Percentiles rank a stretch among this genome's conserved stretches.
Conservation (phyloP, 1,140 invertebrate species). For the Drosophila lowei region DNA sequence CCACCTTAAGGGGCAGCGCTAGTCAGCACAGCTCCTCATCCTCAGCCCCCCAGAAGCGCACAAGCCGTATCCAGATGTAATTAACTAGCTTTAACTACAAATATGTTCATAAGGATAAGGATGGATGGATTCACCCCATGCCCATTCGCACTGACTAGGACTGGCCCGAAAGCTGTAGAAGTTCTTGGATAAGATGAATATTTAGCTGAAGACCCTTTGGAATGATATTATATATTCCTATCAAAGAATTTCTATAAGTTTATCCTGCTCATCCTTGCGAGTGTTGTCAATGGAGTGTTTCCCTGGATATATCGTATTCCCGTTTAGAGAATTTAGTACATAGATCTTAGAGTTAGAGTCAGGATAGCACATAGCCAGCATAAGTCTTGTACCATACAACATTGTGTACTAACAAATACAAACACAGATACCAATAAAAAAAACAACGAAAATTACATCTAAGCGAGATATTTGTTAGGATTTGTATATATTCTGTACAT, state of each 20-base stretch:
- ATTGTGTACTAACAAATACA: slow-evolving; percentile 46
- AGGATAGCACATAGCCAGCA: slow-evolving; percentile 52
- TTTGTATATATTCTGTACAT: slow-evolving; percentile 27
- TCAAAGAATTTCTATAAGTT: slow-evolving; percentile 2
- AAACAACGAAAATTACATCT: slow-evolving; percentile 31
- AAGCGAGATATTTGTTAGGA: slow-evolving; percentile 3
- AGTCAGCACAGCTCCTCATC: slow-evolving; percentile 9
- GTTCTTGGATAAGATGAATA: slow-evolving; percentile 13
- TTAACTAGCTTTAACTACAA: slow-evolving; percentile 76
- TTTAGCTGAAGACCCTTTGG: neutral
- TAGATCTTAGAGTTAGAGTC: slow-evolving; percentile 53
- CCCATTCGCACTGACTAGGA: neutral
- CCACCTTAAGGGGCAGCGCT: neutral
- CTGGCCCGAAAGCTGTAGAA: neutral
- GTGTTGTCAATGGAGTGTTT: neutral
- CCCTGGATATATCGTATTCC: slow-evolving; percentile 7
- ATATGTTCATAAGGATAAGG: slow-evolving; percentile 62
- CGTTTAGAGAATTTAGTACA: slow-evolving; percentile 58
- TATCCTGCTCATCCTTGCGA: too few species aligned
- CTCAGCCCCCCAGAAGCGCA: neutral
- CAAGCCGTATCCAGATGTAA: slow-evolving; percentile 58
- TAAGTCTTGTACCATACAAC: slow-evolving; percentile 57
- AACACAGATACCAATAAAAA: slow-evolving; percentile 39
- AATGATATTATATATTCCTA: slow-evolving; percentile 4
- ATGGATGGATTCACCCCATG: neutral